Evolutionary conservation across 2,888 invertebrate species (phyloP).

Genomic region (Agapetus fuscipes): DNA sequence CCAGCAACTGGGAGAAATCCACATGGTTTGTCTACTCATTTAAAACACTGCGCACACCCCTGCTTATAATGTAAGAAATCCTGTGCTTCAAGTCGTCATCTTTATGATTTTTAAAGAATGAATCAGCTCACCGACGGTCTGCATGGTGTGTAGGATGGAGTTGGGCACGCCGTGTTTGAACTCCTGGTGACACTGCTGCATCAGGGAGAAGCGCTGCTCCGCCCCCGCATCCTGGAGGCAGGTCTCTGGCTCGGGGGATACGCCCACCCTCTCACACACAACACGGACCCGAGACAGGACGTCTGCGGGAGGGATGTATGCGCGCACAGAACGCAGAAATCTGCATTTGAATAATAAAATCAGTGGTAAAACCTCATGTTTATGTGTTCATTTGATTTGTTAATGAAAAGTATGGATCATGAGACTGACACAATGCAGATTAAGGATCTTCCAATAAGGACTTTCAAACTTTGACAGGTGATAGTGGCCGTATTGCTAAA

Average conservation of each 20-base stretch:
- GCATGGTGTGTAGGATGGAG: slow-evolving; percentile 65
- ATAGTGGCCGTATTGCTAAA: no score
- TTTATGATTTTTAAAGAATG: no score
- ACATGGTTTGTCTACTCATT: no score
- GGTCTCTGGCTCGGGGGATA: slow-evolving; percentile 32
- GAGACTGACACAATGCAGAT: no score
- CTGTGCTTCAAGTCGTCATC: no score
- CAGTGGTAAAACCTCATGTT: not conserved
- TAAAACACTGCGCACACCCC: no score
- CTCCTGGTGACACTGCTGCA: slow-evolving; percentile 58
- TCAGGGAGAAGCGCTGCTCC: slow-evolving; percentile 57
- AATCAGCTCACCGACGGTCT: slow-evolving; percentile 64
- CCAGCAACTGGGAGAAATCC: no score
- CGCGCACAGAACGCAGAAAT: slow-evolving; percentile 63
- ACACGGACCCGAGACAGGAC: slow-evolving; percentile 49
- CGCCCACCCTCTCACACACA: slow-evolving; percentile 49
- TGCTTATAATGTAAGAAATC: no score
- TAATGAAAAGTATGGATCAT: not conserved
- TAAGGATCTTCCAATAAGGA: no score
- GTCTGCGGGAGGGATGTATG: slow-evolving; percentile 64
- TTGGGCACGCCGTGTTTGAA: slow-evolving; percentile 76
- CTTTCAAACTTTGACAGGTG: no score
- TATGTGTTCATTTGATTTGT: not conserved
- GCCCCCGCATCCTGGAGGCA: slow-evolving; percentile 40
- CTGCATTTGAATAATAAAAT: slow-evolving; percentile 36